Percentiles rank a stretch among this genome's conserved stretches.
Conservation (phyloP, 2,113 vertebrate genomes). For the Brachypteracias leptosomus region DNA sequence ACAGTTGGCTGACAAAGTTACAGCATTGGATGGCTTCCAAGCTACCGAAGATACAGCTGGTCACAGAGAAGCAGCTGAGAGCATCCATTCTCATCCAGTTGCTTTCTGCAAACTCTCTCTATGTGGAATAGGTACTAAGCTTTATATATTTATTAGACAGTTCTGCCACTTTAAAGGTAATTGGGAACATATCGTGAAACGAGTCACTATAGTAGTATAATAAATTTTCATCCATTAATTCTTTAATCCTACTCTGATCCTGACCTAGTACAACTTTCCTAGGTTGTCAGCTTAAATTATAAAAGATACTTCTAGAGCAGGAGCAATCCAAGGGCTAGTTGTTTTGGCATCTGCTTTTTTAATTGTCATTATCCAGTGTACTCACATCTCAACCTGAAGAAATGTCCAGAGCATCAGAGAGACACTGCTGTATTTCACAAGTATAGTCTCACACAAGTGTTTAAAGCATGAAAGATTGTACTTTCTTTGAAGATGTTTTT, state of each 20-base stretch:
- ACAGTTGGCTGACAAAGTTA: slow-evolving; percentile 59
- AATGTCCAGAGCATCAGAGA: not conserved
- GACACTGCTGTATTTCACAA: not conserved
- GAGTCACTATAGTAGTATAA: not conserved
- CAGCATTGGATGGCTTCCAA: slow-evolving; percentile 75
- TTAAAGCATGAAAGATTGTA: not conserved
- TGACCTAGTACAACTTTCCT: not conserved
- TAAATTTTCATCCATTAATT: not conserved
- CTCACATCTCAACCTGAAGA: not conserved
- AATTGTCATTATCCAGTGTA: not conserved
- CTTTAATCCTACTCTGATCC: not conserved
- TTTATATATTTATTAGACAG: not conserved
- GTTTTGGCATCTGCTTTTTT: not conserved
- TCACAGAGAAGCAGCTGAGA: slow-evolving; percentile 63
- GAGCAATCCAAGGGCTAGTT: not conserved
- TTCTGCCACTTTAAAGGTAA: not conserved
- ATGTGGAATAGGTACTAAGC: not conserved
- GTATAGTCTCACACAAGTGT: rapidly evolving
- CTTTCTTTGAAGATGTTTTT: not conserved
- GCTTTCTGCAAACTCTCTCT: not conserved
- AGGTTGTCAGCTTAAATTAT: not conserved
- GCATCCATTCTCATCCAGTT: slow-evolving; percentile 42
- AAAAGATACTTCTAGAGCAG: not conserved
- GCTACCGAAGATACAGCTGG: slow-evolving; percentile 70
- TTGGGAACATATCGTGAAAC: not conserved